Evolutionary conservation across 2,797 vertebrate species (phyloP).

Genomic region (Pagetopsis macropterus): DNA sequence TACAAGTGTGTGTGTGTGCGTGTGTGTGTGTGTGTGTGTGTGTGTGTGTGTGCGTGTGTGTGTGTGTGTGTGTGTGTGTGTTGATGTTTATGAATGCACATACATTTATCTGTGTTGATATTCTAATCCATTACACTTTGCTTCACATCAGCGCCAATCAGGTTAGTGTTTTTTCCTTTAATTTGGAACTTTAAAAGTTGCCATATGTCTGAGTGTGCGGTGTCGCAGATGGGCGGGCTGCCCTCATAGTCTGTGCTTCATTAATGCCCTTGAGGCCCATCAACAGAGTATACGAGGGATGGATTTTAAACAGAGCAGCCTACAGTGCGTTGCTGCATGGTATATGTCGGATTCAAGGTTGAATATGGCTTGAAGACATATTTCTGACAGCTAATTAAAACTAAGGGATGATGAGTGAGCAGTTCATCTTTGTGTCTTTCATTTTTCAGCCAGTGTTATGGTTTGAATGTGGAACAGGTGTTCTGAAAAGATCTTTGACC

Average conservation of each 20-base stretch:
- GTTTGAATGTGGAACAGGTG: conserved; percentile 27
- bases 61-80: conserved; percentile 17
- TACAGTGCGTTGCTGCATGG: neutral
- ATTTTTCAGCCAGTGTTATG: neutral
- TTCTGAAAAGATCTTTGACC: conserved; percentile 20
- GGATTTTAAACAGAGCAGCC: conserved; percentile 43
- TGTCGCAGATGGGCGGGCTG: conserved; percentile 58
- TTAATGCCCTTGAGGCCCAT: conserved; percentile 55
- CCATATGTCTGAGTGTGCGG: conserved; percentile 53
- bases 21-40: conserved; percentile 17
- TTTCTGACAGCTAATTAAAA: neutral
- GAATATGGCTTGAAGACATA: neutral
- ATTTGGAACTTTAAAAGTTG: conserved; percentile 62
- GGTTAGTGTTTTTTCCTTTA: conserved; percentile 51
- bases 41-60: conserved; percentile 18
- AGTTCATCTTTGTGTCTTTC: neutral
- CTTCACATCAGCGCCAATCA: conserved; percentile 48
- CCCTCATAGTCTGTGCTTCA: conserved; percentile 53
- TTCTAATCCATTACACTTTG: conserved; percentile 48
- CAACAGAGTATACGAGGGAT: conserved; percentile 28
- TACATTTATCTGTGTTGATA: conserved; percentile 60
- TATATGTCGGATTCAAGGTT: neutral
- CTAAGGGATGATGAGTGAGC: neutral
- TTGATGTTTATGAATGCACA: conserved; percentile 44
- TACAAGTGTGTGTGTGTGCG: conserved; percentile 11